Evolutionary conservation across 2,888 invertebrate species (phyloP), one percentile per base, ranked within the genome.

Genomic region (Palloptera scutellata): DNA sequence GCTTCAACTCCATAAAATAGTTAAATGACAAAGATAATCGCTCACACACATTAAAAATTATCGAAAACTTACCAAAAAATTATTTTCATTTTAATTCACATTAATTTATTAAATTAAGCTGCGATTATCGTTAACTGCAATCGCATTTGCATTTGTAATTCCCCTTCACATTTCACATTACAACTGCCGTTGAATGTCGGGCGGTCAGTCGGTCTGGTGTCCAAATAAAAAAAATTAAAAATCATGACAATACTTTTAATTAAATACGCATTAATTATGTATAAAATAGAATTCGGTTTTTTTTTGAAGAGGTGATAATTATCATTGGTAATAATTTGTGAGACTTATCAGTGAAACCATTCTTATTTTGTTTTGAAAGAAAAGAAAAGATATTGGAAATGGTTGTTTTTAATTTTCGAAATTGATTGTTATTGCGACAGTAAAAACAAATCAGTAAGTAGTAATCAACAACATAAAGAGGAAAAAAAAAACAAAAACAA

Each of bases 201-300:
- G 17, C 41, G 19, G 62, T 66, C 64, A 71, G 30, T 2, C 30
- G 19, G 57, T 30, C 41, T 41, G 62, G 68, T 66, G 72, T 74
- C 67, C 64, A 20, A 71, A 77, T 72, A 76, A 64, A 72, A 75
- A 73, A 20, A 71, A 77, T 72, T 76, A 64, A 72, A 75, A 73
- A 70, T 74, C 68, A 68, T 74, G 72, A 70, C 67, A 70, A 68
- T 60, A 66, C 64, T 69, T 69, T 77, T 77, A 77, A 78, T 65
- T 72, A 79, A 30, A 74, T 75, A 76, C 74, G 73, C 74, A 78
- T 79, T 78, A 76, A 75, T 76, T 79, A 78, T 78, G 78, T 78
- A 79, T 76, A 76, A 30, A 19, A 13, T 45, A 40, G 30, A 51
- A 20, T 43, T 48, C 10, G 9, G 10, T 15, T 51, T 1, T 30